Evolutionary conservation across 2,888 invertebrate species (phyloP), one percentile per base, ranked within the genome.

Genomic region (Rhagonycha lutea): DNA sequence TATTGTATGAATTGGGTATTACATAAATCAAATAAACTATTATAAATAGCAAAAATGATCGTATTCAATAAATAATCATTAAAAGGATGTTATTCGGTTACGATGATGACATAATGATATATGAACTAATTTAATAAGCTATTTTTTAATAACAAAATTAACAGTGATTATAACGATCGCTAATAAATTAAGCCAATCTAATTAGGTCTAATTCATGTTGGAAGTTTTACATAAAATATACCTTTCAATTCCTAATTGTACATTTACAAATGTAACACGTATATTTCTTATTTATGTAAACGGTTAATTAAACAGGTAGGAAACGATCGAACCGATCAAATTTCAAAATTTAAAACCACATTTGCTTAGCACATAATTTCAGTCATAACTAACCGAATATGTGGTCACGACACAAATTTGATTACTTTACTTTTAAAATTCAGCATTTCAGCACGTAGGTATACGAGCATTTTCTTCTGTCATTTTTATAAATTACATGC

Each of bases 341-440:
- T 47, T 47, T 47, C n/a, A 47, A 47, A 47, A 47, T 47, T 47
- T n/a, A 47, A n/a, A 47, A 47, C 7, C 8, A 47, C 47, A 32
- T 47, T 47, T n/a, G 7, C 47, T 4, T n/a, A 68, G n/a, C 61
- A 68, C 61, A 14, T 61, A 72, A 72, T 72, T 68, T 72, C 29
- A 23, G 32, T 14, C 26, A 18, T 61, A 67, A 29, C 32, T 61
- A 12, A 67, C 14, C 68, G 18, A 63, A 61, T 32, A 32, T n/a
- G 47, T 47, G 47, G 4, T 32, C 47, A 12, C 2, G 7, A n/a
- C 47, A 47, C 47, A n/a, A n/a, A 7, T 47, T 47, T 47, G 47
- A 47, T 47, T n/a, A n/a, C 47, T 47, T 47, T 7, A n/a, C n/a
- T 47, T 47, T n/a, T n/a, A n/a, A 47, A 47, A n/a, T 47, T 47